A percentile compares a stretch with the other conserved stretches of the same genome.
phyloP scores from a whole-genome alignment of 2,797 vertebrate genomes.

The Limnodromus scolopaceus region DNA sequence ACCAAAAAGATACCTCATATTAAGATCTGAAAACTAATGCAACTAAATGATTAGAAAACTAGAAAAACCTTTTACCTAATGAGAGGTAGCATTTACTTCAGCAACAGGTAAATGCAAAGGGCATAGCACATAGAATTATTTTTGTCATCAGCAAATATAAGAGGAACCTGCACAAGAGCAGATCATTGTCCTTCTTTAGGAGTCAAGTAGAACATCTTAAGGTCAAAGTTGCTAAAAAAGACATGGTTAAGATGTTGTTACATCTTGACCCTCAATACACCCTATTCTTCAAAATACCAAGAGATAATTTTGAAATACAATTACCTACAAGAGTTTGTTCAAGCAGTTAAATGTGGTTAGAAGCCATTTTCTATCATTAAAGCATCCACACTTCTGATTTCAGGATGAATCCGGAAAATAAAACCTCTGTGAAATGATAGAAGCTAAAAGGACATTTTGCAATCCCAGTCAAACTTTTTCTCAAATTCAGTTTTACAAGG shows the following conservation, averaged over 20 bases:
- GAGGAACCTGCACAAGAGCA: not conserved
- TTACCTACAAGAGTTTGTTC: not conserved
- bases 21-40: not conserved
- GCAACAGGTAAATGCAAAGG: not conserved
- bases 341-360: not conserved
- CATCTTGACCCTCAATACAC: slow-evolving; percentile 5
- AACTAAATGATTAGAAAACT: not conserved
- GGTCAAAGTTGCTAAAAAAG: slow-evolving; percentile 2
- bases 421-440: not conserved
- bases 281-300: not conserved
- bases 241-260: not conserved
- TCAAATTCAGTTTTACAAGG: not conserved
- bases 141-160: not conserved
- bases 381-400: not conserved
- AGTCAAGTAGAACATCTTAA: not conserved
- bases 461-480: not conserved
- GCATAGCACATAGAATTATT: not conserved
- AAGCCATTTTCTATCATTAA: slow-evolving; percentile 27
- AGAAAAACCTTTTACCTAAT: not conserved
- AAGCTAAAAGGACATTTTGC: not conserved
- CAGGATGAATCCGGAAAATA: not conserved
- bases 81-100: not conserved
- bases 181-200: not conserved
- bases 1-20: not conserved
- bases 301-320: not conserved